A percentile compares a stretch with the other conserved stretches of the same genome.
These are phyloP conservation scores for Acanthochromis polyacanthus DNA, from an alignment of 2,113 vertebrate species.

Conservation along the genomic window DNA sequence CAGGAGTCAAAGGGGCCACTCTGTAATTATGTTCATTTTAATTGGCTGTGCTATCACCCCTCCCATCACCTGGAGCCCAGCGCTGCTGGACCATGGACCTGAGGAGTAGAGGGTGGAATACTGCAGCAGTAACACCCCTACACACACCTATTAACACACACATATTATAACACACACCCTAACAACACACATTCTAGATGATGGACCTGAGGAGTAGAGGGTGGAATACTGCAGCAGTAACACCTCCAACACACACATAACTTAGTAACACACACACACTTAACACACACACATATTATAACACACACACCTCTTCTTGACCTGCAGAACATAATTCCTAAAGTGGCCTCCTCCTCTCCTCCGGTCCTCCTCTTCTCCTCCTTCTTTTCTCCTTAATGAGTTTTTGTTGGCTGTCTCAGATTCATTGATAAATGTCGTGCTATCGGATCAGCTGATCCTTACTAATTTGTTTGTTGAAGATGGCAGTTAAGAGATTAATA, in stretches of 20 bases:
- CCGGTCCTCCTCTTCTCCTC: too few species aligned
- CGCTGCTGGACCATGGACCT: slow-evolving; percentile 80
- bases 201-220: too few species aligned
- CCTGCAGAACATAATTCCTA: slow-evolving; percentile 73
- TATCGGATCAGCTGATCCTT: slow-evolving; percentile 78
- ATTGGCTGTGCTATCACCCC: slow-evolving; percentile 86
- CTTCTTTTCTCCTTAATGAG: slow-evolving; percentile 83
- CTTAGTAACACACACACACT: too few species aligned
- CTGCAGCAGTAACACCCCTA: slow-evolving; percentile 51
- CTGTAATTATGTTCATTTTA: slow-evolving; percentile 90
- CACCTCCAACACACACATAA: too few species aligned
- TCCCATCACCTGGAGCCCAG: slow-evolving; percentile 81
- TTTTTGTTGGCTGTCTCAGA: slow-evolving; percentile 80
- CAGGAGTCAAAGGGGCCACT: slow-evolving; percentile 85
- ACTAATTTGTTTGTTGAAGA: slow-evolving; percentile 86
- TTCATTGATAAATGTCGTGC: slow-evolving; percentile 83
- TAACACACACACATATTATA: too few species aligned
- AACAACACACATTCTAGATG: too few species aligned
- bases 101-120: slow-evolving; percentile 49
- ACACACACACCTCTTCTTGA: too few species aligned
- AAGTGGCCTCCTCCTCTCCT: slow-evolving; percentile 56
- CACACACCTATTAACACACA: slow-evolving; percentile 10
- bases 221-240: too few species aligned
- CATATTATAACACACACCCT: too few species aligned
- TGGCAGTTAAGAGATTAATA: slow-evolving; percentile 83